Percentiles rank a stretch among this genome's conserved stretches.
Evolutionary conservation across 2,113 vertebrate genomes (phyloP).

Genomic region (Gambusia holbrooki): DNA sequence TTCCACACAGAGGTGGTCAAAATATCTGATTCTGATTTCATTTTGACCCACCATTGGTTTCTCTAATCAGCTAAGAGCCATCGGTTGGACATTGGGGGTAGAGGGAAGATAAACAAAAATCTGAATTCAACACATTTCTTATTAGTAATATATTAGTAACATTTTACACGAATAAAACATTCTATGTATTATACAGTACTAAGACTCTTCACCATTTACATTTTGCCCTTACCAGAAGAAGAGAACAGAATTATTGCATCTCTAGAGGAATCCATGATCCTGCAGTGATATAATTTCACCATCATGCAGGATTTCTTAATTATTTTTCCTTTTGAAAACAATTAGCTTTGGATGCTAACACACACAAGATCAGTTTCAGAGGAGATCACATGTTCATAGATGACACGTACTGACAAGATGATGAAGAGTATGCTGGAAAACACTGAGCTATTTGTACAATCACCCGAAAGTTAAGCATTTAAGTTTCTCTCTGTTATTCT

Average conservation of each 20-base stretch:
- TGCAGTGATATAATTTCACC: slow-evolving; percentile 47
- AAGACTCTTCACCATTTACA: slow-evolving; percentile 73
- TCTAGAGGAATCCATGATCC: slow-evolving; percentile 68
- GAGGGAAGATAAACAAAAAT: slow-evolving; percentile 65
- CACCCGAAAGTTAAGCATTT: slow-evolving; percentile 32
- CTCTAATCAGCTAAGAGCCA: slow-evolving; percentile 66
- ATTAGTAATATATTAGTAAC: slow-evolving; percentile 76
- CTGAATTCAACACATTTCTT: slow-evolving; percentile 62
- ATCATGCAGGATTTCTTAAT: slow-evolving; percentile 35
- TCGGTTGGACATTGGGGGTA: slow-evolving; percentile 58
- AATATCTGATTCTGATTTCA: slow-evolving; percentile 64
- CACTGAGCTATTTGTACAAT: slow-evolving; percentile 42
- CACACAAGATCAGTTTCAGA: slow-evolving; percentile 49
- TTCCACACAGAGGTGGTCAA: slow-evolving; percentile 67
- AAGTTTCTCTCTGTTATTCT: not conserved
- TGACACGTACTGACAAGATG: slow-evolving; percentile 64
- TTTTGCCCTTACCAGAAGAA: slow-evolving; percentile 71
- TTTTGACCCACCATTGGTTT: slow-evolving; percentile 63
- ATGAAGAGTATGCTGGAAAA: slow-evolving; percentile 48
- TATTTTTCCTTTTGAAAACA: slow-evolving; percentile 27
- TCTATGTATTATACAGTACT: slow-evolving; percentile 77
- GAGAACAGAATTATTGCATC: slow-evolving; percentile 81
- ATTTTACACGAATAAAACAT: slow-evolving; percentile 80
- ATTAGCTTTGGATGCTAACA: slow-evolving; percentile 63
- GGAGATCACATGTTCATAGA: slow-evolving; percentile 62